Base-by-base conservation (phyloP, 2,113 vertebrate species). In the Henicopernis longicauda region DNA sequence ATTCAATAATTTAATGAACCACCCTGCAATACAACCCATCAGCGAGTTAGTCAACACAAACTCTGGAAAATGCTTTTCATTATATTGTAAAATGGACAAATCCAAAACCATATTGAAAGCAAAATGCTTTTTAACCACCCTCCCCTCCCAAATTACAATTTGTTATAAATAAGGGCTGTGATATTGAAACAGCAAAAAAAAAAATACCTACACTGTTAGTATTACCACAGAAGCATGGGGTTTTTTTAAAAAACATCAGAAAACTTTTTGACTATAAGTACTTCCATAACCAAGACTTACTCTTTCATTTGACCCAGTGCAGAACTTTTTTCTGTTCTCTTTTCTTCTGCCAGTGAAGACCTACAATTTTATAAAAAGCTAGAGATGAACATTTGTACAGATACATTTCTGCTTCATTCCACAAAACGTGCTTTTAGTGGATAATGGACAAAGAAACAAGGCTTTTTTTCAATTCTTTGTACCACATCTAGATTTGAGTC, bases 331-430 rank as follows among this genome's bases (percentile, higher is more conserved):
- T 99, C 99, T 50, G 95, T 97, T 93, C 97, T 98, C 93, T 90
- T 97, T 54, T 98, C 98, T 44, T 99, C 98, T 77, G 98, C 98
- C 63, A 99, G 4, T 74, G 98, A 98, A 77, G 98, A 98, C 69
- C 99, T 99, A 97, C 34, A 96, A 96, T 91, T 49, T 89, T 62
- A 79, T 3, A 80, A 85, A 97, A 94, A 78, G 62, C 16, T 67
- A 85, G 47, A 82, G 73, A 89, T 34, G 10, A 91, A 23, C 50
- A 1, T 45, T 45, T 71, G 54, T 34, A 82, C 5, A 70, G 34
- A 57, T 10, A 38, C 3, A 66, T 44, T 88, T 76, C 59, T 78
- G 32, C 34, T 73, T 87, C 50, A 27, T n/a, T 82, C 27, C 31
- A 83, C 2, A 5, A 87, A 82, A 44, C 4, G 7, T 38, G 19